Base-by-base conservation (phyloP, 1,140 invertebrate species). In the Dolichoris vasculosae region DNA sequence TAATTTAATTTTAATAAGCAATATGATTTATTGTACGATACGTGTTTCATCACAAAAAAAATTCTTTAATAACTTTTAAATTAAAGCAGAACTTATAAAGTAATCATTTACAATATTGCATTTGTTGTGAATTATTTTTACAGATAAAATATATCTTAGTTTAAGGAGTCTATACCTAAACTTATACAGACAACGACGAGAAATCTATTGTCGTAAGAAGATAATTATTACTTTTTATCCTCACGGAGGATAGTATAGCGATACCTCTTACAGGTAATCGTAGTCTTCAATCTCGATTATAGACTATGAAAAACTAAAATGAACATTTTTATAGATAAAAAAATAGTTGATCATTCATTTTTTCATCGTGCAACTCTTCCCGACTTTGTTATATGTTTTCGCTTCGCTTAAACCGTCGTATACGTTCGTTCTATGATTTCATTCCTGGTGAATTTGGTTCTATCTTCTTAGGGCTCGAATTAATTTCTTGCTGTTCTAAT, bases 401-500 rank as follows among this genome's bases (percentile, higher is more conserved):
- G 87, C 84, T 73, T 59, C 83, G 40, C 51, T 59, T 63, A 23
- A 55, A 84, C 0, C 26, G 23, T 40, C 35, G 32, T 83, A 43
- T 64, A 30, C 59, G 59, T 88, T 86, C 46, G 43, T 82, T 85
- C 78, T 92, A 89, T 0, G 88, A 79, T 43, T 93, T 93, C n/a
- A 91, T 84, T 38, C 87, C 88, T 38, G 90, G 87, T 23, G 91
- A 90, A 89, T 87, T 90, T 43, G 90, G 88, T 79, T 93, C 92
- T 35, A 76, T 89, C 80, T 93, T 93, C 64, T 90, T 91, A 20
- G 92, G 91, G 82, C 87, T 92, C 4, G 89, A 91, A 87, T 91
- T 92, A 48, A 93, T 93, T 89, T 93, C 93, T 79, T 93, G 92
- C 83, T 96, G 95, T 77, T 95, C 95, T 87, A 95, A 93, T 86